Percentiles rank a stretch among this genome's conserved stretches.
Evolutionary conservation across 2,113 vertebrate genomes (phyloP).

Genomic region (Pteruthius melanotis): DNA sequence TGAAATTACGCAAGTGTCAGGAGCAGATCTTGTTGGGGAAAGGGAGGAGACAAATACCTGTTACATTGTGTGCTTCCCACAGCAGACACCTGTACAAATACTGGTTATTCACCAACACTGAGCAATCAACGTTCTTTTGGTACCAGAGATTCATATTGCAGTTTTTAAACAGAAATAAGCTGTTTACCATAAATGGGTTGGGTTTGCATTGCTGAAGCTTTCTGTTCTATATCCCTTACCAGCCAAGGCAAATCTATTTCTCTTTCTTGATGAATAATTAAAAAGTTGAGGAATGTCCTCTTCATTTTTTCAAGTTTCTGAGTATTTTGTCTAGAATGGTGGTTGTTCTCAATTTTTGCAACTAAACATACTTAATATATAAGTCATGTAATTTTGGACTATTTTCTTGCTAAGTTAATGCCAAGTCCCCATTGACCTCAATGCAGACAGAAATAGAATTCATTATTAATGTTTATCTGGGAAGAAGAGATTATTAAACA

Average conservation of each 20-base stretch:
- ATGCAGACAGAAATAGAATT: not conserved
- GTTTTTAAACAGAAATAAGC: not conserved
- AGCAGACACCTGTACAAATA: not conserved
- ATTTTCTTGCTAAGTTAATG: not conserved
- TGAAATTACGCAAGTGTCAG: not conserved
- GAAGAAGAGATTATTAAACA: not conserved
- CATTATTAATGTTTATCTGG: not conserved
- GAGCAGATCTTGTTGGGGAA: not conserved
- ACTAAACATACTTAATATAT: not conserved
- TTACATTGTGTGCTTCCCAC: not conserved
- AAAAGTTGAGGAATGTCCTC: not conserved
- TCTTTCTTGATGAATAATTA: not conserved
- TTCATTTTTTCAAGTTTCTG: not conserved
- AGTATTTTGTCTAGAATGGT: not conserved
- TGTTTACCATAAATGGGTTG: not conserved
- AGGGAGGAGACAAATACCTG: not conserved
- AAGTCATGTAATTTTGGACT: not conserved
- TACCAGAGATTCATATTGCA: not conserved
- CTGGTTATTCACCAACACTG: not conserved
- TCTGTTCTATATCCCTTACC: not conserved
- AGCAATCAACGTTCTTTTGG: not conserved
- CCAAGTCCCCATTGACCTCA: not conserved
- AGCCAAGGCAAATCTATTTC: not conserved
- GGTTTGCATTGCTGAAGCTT: not conserved
- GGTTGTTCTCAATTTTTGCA: not conserved